Evolutionary conservation across 2,113 vertebrate species (phyloP), one percentile per base, ranked within the genome.

Genomic region (Ardeotis arabs): DNA sequence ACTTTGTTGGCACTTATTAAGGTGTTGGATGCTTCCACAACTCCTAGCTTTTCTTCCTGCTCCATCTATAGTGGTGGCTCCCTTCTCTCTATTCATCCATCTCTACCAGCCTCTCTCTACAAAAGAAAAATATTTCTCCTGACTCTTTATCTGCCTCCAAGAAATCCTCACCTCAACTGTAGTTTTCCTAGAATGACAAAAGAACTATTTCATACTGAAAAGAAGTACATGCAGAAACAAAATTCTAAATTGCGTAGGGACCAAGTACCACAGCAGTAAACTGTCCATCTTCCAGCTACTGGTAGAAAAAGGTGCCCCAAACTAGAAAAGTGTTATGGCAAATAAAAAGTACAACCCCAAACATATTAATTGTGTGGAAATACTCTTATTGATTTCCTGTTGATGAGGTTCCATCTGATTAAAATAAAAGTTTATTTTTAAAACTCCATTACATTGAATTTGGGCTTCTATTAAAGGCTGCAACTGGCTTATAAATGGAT

Each of bases 361-460:
- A 70, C 23, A 28, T 20, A 88, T 80, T 64, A 67, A 79, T 14
- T 33, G 15, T 59, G 27, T 73, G 63, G 52, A 93, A 90, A 80
- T 55, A n/a, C 12, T 88, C 47, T 33, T 70, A 80, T 68, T 1
- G 17, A 49, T 93, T 77, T 81, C 21, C 45, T 63, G 60, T 84
- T 59, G 24, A 73, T 89, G 39, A 81, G 72, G 29, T 86, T 80
- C 80, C 41, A 62, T 16, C 4, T 77, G 37, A 81, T 70, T 88
- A 86, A 92, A 91, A 90, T 70, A 62, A 67, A 90, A 82, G 12
- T 59, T 93, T 27, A 62, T 74, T 94, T 90, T 86, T 83, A 83
- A 86, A 52, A 74, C 28, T 95, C 28, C 28, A 58, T 24, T 8
- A 95, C 90, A 95, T 21, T 70, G 15, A 89, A 78, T 93, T 92